Base-by-base conservation (phyloP, 1,140 invertebrate genomes). In the Cydia splendana region DNA sequence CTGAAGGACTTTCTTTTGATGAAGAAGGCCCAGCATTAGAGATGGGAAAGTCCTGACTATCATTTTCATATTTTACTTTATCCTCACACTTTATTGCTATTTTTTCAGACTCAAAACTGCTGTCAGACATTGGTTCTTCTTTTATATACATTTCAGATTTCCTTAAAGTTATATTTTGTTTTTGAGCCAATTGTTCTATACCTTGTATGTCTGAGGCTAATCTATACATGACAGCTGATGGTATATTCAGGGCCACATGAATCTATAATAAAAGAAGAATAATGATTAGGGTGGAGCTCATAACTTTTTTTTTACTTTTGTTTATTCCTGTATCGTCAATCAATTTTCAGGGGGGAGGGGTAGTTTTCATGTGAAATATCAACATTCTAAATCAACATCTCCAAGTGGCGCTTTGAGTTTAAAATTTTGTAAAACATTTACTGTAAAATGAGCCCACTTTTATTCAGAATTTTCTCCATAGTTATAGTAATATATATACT, bases 81-180 rank as follows among this genome's bases (percentile, higher is more conserved):
- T 71, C 34, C 0, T 38, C 30, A 38, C 5, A n/a, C 0, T 38
- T 18, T 20, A 13, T 18, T 71, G 30, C 4, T 4, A 71, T 38
- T 9, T 20, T 42, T 20, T 71, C 34, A 9, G 65, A n/a, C 5
- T 71, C 67, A 38, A 38, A 71, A 71, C 24, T 42, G 9, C 9
- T 24, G 15, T n/a, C 34, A 18, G 7, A 71, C n/a, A 18, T n/a
- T 45, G n/a, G 34, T 38, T 71, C 34, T 13, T 71, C 67, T 71
- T 45, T 71, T 20, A 71, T 71, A 18, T 38, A 71, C 15, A 38
- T 42, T 38, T 71, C 34, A 18, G 30, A 18, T 71, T 42, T 71
- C n/a, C 34, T 42, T 71, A 71, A 71, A 10, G 34, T 18, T 38
- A 71, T 71, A 1, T 71, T 71, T 12, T 71, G 15, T 38, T 20